Percentiles rank a stretch among this genome's conserved stretches.
phyloP scores from a whole-genome alignment of 2,113 vertebrate species.

The Motacilla tschutschensis region DNA sequence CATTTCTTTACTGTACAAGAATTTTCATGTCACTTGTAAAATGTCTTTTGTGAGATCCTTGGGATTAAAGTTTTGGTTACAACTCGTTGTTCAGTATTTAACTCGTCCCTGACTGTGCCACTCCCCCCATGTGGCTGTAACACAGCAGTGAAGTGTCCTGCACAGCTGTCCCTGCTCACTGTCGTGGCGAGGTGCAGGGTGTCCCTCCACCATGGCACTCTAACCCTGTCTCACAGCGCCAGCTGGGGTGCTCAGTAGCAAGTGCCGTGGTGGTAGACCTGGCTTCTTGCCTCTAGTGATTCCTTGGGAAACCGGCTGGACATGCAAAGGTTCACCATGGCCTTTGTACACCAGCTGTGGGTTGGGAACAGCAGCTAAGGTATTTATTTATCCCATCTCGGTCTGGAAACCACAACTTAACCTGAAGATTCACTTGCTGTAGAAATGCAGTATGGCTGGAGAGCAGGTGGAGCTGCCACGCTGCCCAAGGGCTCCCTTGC shows the following conservation, averaged over 20 bases:
- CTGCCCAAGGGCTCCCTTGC: not conserved
- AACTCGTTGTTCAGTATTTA: constrained; percentile 68
- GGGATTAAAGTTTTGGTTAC: constrained; percentile 87
- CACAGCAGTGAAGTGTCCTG: not conserved
- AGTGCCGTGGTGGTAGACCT: not conserved
- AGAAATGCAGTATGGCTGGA: not conserved
- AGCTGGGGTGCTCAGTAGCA: not conserved
- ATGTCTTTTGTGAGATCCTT: constrained; percentile 80
- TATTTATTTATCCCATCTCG: not conserved
- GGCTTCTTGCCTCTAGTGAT: no score
- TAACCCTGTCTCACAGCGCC: accelerated
- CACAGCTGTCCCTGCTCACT: not conserved
- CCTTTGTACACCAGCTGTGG: not conserved
- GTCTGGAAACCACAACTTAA: constrained; percentile 14
- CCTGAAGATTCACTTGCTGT: not conserved
- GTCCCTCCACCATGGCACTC: not conserved
- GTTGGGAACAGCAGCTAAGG: not conserved
- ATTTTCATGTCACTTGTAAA: constrained; percentile 81
- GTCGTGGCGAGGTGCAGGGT: not conserved
- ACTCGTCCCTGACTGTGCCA: constrained; percentile 30
- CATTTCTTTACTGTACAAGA: constrained; percentile 77
- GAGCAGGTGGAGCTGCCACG: not conserved
- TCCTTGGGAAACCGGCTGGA: not conserved
- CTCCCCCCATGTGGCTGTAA: not conserved
- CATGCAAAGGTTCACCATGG: accelerated